phyloP scores from a whole-genome alignment of 2,113 vertebrate genomes.

The Cynopterus brachyotis region DNA sequence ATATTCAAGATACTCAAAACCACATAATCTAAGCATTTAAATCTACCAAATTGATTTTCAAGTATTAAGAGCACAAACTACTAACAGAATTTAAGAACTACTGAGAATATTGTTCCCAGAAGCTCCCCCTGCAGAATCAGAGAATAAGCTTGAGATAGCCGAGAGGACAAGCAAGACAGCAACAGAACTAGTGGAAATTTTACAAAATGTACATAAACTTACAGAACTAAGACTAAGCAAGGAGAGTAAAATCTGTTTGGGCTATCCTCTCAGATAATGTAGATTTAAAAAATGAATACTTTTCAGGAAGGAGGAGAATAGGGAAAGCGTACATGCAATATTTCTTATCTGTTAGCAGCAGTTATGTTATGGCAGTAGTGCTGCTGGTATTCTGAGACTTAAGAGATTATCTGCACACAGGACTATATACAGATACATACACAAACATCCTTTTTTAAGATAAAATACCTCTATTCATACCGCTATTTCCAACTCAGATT shows the following conservation, averaged over 20 bases:
- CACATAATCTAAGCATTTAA: not conserved
- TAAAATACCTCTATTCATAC: not conserved
- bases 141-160: not conserved
- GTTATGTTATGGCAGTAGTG: not conserved
- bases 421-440: not conserved
- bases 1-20: not conserved
- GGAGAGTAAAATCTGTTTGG: not conserved
- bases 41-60: not conserved
- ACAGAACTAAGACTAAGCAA: not conserved
- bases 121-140: not conserved
- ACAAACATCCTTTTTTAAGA: not conserved
- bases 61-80: not conserved
- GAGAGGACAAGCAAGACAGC: not conserved
- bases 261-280: not conserved
- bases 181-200: not conserved
- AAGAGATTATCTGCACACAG: not conserved
- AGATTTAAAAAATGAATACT: not conserved
- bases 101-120: not conserved
- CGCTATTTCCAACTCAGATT: not conserved
- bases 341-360: not conserved
- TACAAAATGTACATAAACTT: not conserved
- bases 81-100: not conserved
- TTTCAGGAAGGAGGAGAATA: not conserved
- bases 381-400: not conserved
- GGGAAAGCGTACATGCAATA: not conserved